Percentiles rank a stretch among this genome's conserved stretches.
Evolutionary conservation across 92 coral and sea anemone genomes (phyloP).

Genomic region (Phenganax stokvisi): DNA sequence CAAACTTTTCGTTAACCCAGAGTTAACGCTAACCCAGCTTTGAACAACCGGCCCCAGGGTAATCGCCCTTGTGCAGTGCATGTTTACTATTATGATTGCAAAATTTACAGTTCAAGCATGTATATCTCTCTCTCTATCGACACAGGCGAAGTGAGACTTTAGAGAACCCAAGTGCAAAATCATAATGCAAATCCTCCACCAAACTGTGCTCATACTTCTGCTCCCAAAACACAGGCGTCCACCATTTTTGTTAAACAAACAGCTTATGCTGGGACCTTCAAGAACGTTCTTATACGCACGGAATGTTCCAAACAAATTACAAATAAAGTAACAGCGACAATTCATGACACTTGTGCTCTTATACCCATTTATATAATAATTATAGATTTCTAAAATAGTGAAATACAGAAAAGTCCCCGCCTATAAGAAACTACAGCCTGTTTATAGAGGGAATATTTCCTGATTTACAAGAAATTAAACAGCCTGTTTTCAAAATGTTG

Average conservation of each 20-base stretch:
- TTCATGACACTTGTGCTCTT: constrained; percentile 11
- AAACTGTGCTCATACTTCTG: background rate
- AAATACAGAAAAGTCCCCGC: no score
- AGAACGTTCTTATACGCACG: background rate
- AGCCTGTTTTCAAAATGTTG: no score
- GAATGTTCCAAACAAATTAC: background rate
- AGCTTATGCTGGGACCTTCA: background rate
- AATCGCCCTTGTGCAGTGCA: no score
- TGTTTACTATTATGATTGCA: no score
- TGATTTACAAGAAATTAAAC: no score
- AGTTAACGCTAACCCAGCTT: no score
- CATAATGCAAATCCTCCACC: background rate
- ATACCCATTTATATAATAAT: constrained; percentile 1
- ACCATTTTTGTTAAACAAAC: background rate
- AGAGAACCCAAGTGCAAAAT: background rate
- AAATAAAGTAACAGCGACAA: background rate
- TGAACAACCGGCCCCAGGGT: no score
- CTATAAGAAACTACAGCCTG: no score
- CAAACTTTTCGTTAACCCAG: no score
- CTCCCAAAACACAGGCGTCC: background rate
- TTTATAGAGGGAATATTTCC: no score
- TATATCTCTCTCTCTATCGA: constrained; percentile 5
- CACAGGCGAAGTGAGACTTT: background rate
- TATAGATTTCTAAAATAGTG: background rate
- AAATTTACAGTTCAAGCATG: background rate